These are phyloP conservation scores for Chrysopa pallens DNA, from an alignment of 1,140 invertebrate genomes.

Conservation along the genomic window DNA sequence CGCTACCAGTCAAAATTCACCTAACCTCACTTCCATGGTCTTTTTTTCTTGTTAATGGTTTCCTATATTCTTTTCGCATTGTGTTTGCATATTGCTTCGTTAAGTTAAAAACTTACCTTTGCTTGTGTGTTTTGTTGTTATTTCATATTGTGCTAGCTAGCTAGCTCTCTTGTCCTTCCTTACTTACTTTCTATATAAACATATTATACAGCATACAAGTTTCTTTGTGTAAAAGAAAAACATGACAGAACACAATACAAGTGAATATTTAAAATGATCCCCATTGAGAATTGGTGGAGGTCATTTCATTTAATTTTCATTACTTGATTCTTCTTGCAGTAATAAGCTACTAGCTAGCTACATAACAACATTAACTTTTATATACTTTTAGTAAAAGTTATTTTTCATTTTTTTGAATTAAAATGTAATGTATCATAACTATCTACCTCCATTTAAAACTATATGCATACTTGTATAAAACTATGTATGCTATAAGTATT, in stretches of 20 bases:
- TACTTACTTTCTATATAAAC: conserved; percentile 17
- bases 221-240: no score
- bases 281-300: conserved; percentile 10
- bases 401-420: conserved; percentile 10
- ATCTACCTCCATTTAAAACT: no score
- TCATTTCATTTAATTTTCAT: conserved; percentile 24
- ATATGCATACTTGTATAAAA: conserved; percentile 6
- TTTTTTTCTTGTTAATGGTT: no score
- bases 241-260: conserved; percentile 12
- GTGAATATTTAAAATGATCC: conserved; percentile 21
- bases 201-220: no score
- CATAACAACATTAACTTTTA: not conserved
- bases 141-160: conserved; percentile 15
- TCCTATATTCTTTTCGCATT: no score
- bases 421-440: conserved; percentile 17
- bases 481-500: conserved; percentile 9
- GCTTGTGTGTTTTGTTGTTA: conserved; percentile 18
- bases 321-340: conserved; percentile 4
- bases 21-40: no score
- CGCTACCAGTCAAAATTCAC: no score
- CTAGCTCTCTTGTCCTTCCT: no score
- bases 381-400: conserved; percentile 5
- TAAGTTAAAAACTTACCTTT: not conserved
- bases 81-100: no score
- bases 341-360: not conserved